These are phyloP conservation scores for Dasypolia templi DNA, from an alignment of 2,888 invertebrate genomes.

Conservation along the genomic window DNA sequence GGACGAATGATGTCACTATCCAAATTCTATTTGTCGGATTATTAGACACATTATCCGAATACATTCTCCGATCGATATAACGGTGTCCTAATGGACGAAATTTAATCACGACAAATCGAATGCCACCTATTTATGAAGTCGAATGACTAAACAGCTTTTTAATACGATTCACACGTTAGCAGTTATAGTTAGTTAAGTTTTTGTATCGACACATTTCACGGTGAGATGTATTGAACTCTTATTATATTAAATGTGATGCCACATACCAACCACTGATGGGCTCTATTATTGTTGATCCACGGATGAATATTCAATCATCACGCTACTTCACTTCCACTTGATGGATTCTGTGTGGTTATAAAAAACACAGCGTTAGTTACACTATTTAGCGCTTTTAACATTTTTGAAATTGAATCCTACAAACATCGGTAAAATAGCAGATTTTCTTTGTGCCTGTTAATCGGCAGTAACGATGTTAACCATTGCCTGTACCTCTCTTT, in stretches of 20 bases:
- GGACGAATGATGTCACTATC: slow-evolving; percentile 76
- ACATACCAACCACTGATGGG: slow-evolving; percentile 88
- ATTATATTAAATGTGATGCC: slow-evolving; percentile 90
- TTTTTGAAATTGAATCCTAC: slow-evolving; percentile 70
- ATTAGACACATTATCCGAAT: slow-evolving; percentile 84
- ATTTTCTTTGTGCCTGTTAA: slow-evolving; percentile 63
- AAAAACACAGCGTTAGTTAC: slow-evolving; percentile 79
- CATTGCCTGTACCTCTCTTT: slow-evolving; percentile 53
- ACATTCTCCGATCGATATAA: slow-evolving; percentile 83
- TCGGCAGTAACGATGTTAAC: slow-evolving; percentile 53
- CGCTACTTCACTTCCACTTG: slow-evolving; percentile 83
- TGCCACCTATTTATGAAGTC: slow-evolving; percentile 90
- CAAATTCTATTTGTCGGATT: slow-evolving; percentile 85
- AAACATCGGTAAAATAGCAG: slow-evolving; percentile 58
- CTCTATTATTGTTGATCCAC: slow-evolving; percentile 90
- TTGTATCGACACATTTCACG: slow-evolving; percentile 90
- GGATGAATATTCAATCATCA: slow-evolving; percentile 90
- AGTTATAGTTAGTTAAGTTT: slow-evolving; percentile 90
- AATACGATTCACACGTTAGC: slow-evolving; percentile 91
- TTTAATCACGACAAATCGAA: slow-evolving; percentile 90
- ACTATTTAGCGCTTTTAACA: slow-evolving; percentile 75
- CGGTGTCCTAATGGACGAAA: slow-evolving; percentile 89
- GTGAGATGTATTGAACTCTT: slow-evolving; percentile 89
- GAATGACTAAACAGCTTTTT: slow-evolving; percentile 90
- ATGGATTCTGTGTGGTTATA: slow-evolving; percentile 77